Evolutionary conservation across 2,113 vertebrate species (phyloP), one percentile per base, ranked within the genome.

Genomic region (Catharus fuscescens): DNA sequence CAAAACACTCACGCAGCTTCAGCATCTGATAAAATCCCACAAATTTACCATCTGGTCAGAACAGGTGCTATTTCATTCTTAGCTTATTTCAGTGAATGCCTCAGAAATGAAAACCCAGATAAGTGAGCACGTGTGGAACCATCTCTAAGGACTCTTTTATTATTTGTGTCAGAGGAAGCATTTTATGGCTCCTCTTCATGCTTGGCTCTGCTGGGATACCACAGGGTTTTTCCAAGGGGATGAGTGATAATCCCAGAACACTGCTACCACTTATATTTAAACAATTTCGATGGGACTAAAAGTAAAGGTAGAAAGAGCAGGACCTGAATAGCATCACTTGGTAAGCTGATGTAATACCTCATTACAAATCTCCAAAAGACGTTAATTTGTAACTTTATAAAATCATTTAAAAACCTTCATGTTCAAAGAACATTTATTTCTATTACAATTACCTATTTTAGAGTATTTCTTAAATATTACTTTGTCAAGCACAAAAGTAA

Each of bases 31-130:
- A 3, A 87, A 95, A 80, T 85, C 60, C 60, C 80, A 82, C 74
- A 83, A 80, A 94, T 69, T 54, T 82, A 48, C 77, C 85, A 91
- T 80, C 83, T 95, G 93, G 64, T 47, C 73, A 69, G 50, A 94
- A 60, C 90, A 96, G 92, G 92, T 88, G 64, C 40, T 79, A 56
- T 69, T 92, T 86, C 62, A 52, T 80, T 91, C 92, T 69, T 90
- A 87, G 60, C n/a, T 80, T 74, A 42, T 71, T 92, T 77, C 79
- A 66, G 32, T 60, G 81, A 79, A 67, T 44, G 29, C 32, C 56
- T 84, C 69, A 79, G 70, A 96, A 92, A 93, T 47, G 7, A 87
- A 94, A 91, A 53, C 14, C 10, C 47, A 78, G 44, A 44, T 18
- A 76, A 61, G 29, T 0, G 1, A 93, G 31, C 21, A 44, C 4